Conservation (phyloP, 2,888 invertebrate species). For the Drymonia ruficornis region DNA sequence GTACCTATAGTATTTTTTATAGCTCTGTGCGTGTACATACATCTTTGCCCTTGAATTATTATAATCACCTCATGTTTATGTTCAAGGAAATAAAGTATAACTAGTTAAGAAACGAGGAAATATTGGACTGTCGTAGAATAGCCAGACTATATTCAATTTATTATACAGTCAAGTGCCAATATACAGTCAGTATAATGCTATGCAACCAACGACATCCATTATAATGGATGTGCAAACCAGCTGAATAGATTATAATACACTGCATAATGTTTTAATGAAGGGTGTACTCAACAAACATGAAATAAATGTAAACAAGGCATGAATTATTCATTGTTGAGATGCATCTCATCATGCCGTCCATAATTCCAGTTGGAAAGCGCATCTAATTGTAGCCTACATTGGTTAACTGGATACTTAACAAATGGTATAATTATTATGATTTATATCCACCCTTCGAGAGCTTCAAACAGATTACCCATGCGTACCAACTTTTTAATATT, state of each 20-base stretch:
- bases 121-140: background rate
- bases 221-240: background rate
- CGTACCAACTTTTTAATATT: background rate
- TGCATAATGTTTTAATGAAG: conserved; percentile 5
- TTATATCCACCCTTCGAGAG: conserved; percentile 22
- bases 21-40: too few relatives aligned
- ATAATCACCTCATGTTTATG: background rate
- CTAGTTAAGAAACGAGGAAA: background rate
- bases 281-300: conserved; percentile 43
- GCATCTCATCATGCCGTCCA: conserved; percentile 48
- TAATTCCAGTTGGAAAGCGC: conserved; percentile 60
- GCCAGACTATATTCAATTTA: background rate
- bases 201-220: background rate
- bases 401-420: conserved; percentile 27
- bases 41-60: background rate
- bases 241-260: background rate
- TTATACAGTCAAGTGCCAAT: background rate
- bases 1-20: too few relatives aligned
- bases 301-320: conserved; percentile 51
- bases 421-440: conserved; percentile 37
- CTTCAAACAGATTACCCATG: background rate
- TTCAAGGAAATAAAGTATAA: background rate
- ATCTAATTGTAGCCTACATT: conserved; percentile 53
- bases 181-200: background rate
- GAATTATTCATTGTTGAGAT: conserved; percentile 61